Evolutionary conservation across 2,113 vertebrate genomes (phyloP), one percentile per base, ranked within the genome.

Genomic region (Brachyhypopomus occidentalis): DNA sequence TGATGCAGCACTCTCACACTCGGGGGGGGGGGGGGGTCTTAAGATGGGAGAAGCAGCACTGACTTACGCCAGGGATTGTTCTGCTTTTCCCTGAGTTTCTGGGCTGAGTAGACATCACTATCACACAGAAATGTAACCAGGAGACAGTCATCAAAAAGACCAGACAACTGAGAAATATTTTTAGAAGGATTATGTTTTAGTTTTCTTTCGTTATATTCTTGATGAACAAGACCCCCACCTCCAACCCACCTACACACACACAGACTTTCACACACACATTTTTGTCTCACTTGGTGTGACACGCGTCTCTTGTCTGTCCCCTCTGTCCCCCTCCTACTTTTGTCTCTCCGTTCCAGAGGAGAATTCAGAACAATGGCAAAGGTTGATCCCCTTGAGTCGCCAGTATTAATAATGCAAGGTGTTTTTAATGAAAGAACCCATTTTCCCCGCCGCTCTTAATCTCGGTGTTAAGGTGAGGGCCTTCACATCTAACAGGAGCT

Each of bases 401-500:
- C 66, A 74, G 74, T 79, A 89, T 87, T 86, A 89, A 89, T 86
- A 87, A 87, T 89, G 86, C 81, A 89, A 66, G 80, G 76, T 87
- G 80, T 87, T 87, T 87, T 85, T 86, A 86, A 85, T 86, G 85
- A 87, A 86, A 84, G 79, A 85, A 86, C 84, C 84, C 81, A 86
- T 85, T 87, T 85, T 82, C 79, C 72, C 82, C 69, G 45, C 77
- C 76, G 73, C 77, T 70, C 77, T 83, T 85, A 82, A 83, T 84
- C 81, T 84, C 73, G 71, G 75, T 84, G 62, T 82, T 72, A 72
- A 73, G 85, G 64, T 64, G 78, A 74, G n/a, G 75, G 75, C 95
- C 94, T 93, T 93, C 91, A 88, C 92, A 27, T 94, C 95, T 95
- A 95, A 95, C 93, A 94, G 94, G 93, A 93, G 94, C 93, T 95